phyloP scores from a whole-genome alignment of 2,797 vertebrate genomes.

The Cirrhinus mrigala region DNA sequence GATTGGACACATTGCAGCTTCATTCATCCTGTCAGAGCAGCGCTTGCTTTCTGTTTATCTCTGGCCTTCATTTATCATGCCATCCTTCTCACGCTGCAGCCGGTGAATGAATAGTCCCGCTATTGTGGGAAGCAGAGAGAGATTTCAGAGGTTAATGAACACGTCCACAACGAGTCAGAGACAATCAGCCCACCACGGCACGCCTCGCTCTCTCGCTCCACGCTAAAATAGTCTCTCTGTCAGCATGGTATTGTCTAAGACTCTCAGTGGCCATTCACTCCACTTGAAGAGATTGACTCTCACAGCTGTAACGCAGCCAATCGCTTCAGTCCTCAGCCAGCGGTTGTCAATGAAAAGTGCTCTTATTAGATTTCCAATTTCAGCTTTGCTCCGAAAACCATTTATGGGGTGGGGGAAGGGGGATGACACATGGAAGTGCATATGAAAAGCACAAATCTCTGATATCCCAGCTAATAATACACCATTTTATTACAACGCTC shows the following conservation, averaged over 20 bases:
- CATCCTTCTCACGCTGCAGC: neutral
- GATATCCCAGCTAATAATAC: slow-evolving; percentile 23
- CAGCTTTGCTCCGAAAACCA: slow-evolving; percentile 41
- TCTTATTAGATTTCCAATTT: slow-evolving; percentile 57
- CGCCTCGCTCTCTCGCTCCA: neutral
- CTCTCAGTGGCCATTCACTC: slow-evolving; percentile 49
- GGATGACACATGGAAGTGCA: slow-evolving; percentile 20
- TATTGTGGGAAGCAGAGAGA: slow-evolving; percentile 42
- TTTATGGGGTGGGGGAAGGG: slow-evolving; percentile 31
- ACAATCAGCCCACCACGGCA: slow-evolving; percentile 37
- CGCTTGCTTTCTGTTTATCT: neutral
- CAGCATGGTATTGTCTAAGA: slow-evolving; percentile 48
- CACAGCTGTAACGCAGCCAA: slow-evolving; percentile 48
- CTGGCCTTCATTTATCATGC: slow-evolving; percentile 23
- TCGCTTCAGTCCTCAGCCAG: slow-evolving; percentile 41
- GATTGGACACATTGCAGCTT: neutral
- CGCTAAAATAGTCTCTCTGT: slow-evolving; percentile 38
- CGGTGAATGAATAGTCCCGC: slow-evolving; percentile 23
- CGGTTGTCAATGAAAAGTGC: slow-evolving; percentile 45
- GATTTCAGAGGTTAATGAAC: slow-evolving; percentile 56
- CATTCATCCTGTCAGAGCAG: slow-evolving; percentile 35
- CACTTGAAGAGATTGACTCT: slow-evolving; percentile 57
- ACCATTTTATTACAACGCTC: slow-evolving; percentile 23
- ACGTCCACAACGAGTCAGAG: slow-evolving; percentile 43
- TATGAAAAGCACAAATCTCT: slow-evolving; percentile 37